phyloP scores from a whole-genome alignment of 2,888 invertebrate species.

The Alentia gelatinosa region DNA sequence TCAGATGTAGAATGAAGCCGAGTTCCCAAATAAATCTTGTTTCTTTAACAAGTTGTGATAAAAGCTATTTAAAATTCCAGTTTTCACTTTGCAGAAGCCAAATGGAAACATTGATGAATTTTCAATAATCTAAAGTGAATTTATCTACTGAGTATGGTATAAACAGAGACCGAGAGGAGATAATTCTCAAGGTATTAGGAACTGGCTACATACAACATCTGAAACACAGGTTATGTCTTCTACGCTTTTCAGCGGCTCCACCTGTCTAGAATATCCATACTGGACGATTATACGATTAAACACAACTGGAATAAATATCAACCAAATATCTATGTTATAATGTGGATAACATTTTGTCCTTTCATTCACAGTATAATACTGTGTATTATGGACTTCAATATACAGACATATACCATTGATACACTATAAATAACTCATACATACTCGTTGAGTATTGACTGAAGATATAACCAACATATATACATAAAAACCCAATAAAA shows the following conservation, averaged over 20 bases:
- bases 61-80: no score
- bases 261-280: not conserved
- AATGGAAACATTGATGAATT: no score
- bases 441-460: slow-evolving; percentile 4
- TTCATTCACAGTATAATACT: not conserved
- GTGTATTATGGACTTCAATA: not conserved
- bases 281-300: not conserved
- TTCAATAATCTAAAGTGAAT: no score
- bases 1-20: not conserved
- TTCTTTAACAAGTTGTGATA: no score
- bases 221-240: no score
- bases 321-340: not conserved
- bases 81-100: no score
- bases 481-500: not conserved
- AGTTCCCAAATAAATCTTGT: no score
- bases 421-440: slow-evolving; percentile 30
- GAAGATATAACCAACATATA: slow-evolving; percentile 39
- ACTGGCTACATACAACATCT: no score
- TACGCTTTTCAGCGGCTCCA: no score
- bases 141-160: no score
- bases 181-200: no score
- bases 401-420: not conserved
- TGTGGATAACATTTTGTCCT: not conserved
- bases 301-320: slow-evolving; percentile 7
- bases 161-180: no score